phyloP scores from a whole-genome alignment of 35 echinoderm and acorn worm genomes.

The Lytechinus variegatus region DNA sequence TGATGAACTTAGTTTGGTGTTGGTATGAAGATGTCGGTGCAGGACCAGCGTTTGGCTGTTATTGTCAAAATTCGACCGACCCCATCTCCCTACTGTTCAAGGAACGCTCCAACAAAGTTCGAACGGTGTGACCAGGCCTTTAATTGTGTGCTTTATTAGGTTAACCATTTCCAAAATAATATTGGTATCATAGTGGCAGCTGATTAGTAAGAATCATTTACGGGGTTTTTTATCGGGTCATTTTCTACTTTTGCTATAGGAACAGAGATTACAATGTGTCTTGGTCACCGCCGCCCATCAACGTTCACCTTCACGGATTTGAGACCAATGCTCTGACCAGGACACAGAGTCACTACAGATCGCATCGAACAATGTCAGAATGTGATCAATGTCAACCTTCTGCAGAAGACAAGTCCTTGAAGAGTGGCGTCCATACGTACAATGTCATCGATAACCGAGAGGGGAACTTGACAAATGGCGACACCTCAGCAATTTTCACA shows the following conservation, averaged over 20 bases:
- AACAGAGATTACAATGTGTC: background rate
- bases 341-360: background rate
- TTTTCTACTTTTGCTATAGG: background rate
- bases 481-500: background rate
- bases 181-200: too few species aligned
- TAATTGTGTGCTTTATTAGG: too few species aligned
- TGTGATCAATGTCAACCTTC: background rate
- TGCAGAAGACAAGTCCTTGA: background rate
- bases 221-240: too few species aligned
- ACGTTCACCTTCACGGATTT: background rate
- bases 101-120: slow-evolving; percentile 43
- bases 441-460: background rate
- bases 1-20: slow-evolving; percentile 47
- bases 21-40: too few species aligned
- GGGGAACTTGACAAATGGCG: background rate
- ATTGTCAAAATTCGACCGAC: too few species aligned
- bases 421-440: background rate
- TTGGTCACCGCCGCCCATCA: background rate
- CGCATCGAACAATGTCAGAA: background rate
- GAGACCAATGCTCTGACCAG: background rate
- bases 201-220: too few species aligned
- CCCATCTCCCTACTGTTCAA: slow-evolving; percentile 36
- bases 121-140: slow-evolving; percentile 25
- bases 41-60: too few species aligned
- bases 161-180: too few species aligned